Percentiles rank a stretch among this genome's conserved stretches.
These are phyloP conservation scores for Celastrina argiolus DNA, from an alignment of 2,888 invertebrate species.

Conservation along the genomic window DNA sequence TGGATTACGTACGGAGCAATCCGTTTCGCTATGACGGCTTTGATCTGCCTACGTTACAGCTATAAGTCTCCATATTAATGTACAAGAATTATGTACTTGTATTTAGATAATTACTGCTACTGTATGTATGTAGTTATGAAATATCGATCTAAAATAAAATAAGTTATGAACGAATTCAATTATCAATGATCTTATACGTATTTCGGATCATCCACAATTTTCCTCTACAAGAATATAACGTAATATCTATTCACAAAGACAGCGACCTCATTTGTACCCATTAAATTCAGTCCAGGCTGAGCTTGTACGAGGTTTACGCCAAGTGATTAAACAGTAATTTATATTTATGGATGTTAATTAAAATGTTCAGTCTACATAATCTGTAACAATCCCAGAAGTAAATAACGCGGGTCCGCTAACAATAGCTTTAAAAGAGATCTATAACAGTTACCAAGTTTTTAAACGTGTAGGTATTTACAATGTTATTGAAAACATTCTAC, in stretches of 20 bases:
- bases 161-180: too few species aligned
- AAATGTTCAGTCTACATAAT: slow-evolving; percentile 5
- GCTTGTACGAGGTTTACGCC: neutral
- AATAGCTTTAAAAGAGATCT: neutral
- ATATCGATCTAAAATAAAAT: too few species aligned
- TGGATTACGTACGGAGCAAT: slow-evolving; percentile 43
- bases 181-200: too few species aligned
- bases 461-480: neutral
- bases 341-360: slow-evolving; percentile 15
- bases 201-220: neutral
- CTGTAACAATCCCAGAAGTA: slow-evolving; percentile 1
- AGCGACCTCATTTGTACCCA: slow-evolving; percentile 6
- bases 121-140: too few species aligned
- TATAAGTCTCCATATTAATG: neutral
- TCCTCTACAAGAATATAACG: neutral
- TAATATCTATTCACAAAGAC: neutral
- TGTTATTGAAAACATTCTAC: neutral
- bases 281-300: neutral
- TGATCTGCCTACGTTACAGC: slow-evolving; percentile 28
- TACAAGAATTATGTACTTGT: neutral
- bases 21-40: slow-evolving; percentile 39
- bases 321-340: slow-evolving; percentile 13
- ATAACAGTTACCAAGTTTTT: neutral
- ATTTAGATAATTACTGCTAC: neutral
- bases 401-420: neutral